phyloP scores from a whole-genome alignment of 2,888 invertebrate genomes.

The Epiblema foenella region DNA sequence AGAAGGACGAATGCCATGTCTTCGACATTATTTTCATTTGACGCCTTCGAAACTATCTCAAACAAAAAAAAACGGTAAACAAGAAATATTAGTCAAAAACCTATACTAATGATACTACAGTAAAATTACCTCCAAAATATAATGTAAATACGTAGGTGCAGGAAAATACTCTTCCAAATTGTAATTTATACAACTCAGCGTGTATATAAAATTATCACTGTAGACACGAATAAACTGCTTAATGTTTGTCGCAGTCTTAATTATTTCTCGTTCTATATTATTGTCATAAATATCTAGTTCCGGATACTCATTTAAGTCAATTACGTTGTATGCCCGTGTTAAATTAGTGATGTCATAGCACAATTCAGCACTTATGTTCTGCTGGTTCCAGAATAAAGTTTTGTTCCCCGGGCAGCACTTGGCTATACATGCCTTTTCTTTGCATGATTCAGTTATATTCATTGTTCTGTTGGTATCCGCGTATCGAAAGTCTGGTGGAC shows the following conservation, averaged over 20 bases:
- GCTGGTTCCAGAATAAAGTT: neutral
- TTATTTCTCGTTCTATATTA: slow-evolving; percentile 4
- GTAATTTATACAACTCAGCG: neutral
- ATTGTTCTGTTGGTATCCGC: neutral
- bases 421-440: neutral
- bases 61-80: neutral
- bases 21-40: too few relatives aligned
- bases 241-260: neutral
- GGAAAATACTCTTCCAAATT: neutral
- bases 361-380: too few relatives aligned
- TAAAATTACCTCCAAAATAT: slow-evolving; percentile 17
- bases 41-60: neutral
- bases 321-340: neutral
- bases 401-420: slow-evolving; percentile 10
- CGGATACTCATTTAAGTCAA: slow-evolving; percentile 9
- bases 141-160: neutral
- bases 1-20: too few relatives aligned
- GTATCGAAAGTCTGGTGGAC: neutral
- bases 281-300: slow-evolving; percentile 10
- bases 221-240: neutral
- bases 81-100: neutral
- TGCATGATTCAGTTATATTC: slow-evolving; percentile 15
- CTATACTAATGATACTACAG: neutral
- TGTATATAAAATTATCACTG: neutral
- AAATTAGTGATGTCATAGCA: neutral